Base-by-base conservation (phyloP, 2,113 vertebrate genomes). In the Murina feae region DNA sequence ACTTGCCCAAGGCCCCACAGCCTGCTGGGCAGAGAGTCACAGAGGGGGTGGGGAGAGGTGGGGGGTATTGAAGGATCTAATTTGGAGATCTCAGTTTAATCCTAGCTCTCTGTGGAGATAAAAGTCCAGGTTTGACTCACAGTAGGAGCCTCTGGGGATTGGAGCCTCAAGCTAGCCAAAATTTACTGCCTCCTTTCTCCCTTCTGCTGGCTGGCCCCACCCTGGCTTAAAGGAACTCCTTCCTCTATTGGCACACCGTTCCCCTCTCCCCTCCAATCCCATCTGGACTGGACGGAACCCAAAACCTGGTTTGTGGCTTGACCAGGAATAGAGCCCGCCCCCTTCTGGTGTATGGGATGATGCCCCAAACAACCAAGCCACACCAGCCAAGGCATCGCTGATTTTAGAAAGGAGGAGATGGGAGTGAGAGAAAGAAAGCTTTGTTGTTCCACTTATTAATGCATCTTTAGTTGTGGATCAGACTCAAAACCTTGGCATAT, bases 51-150 rank as follows among this genome's bases (percentile, higher is more conserved):
- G 37, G 76, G 12, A 68, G 9, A 58, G 35, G 49, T 32, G 13
- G 65, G 35, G 80, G 76, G n/a, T n/a, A n/a, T n/a, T 14, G 28
- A 39, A 60, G 79, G 30, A 13, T 84, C 37, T 76, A 60, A 91
- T 92, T 90, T 66, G 72, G 79, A 86, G 55, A 83, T 89, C 32
- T 39, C 17, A 1, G 9, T 53, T 92, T 72, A 78, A 82, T 72
- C 92, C 60, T 65, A 32, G 66, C 81, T 90, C 55, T 69, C 60
- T 23, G 35, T 37, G 3, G 75, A 94, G 87, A 60, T 81, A 71
- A 90, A 87, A 93, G 89, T 96, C 76, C 79, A 95, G 79, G 49
- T 82, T 75, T 90, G 72, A 66, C n/a, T 90, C 30, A 42, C 25
- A 18, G 20, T 30, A 2, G 75, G 44, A 74, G 84, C n/a, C 60